Conservation (phyloP, 2,113 vertebrate genomes). For the Muntiacus reevesi region DNA sequence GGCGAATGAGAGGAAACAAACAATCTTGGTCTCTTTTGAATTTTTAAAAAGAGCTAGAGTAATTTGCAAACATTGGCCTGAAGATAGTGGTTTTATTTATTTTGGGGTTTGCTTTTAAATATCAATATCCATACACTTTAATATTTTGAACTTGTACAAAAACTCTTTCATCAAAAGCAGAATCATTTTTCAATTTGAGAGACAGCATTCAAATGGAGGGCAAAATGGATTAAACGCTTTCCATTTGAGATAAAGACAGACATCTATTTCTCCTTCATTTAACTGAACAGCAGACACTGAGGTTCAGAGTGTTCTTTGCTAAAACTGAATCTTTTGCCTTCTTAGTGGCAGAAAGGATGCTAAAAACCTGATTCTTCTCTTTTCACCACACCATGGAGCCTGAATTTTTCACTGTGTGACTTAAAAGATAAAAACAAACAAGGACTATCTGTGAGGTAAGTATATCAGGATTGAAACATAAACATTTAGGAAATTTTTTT, state of each 20-base stretch:
- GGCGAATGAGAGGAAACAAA: conserved; percentile 67
- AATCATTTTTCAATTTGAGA: neutral
- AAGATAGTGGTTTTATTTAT: neutral
- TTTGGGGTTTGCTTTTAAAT: conserved; percentile 9
- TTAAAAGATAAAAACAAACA: conserved; percentile 48
- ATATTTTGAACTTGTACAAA: conserved; percentile 10
- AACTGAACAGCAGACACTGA: neutral
- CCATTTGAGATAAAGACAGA: neutral
- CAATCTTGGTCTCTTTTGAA: conserved; percentile 39
- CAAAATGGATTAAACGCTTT: neutral
- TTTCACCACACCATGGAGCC: neutral
- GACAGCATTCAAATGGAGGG: neutral
- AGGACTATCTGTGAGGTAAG: conserved; percentile 1
- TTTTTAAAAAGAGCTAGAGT: neutral
- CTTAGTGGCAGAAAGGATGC: neutral
- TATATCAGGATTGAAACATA: conserved; percentile 15
- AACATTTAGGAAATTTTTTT: conserved; percentile 27
- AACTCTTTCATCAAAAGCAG: conserved; percentile 1
- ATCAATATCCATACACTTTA: neutral
- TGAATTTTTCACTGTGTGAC: conserved; percentile 24
- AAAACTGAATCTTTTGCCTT: neutral
- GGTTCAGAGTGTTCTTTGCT: neutral
- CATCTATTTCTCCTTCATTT: neutral
- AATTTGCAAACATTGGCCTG: conserved; percentile 12
- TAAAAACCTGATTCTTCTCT: neutral